phyloP scores from a whole-genome alignment of 2,113 vertebrate species.

The Petrocephalus zakoni region DNA sequence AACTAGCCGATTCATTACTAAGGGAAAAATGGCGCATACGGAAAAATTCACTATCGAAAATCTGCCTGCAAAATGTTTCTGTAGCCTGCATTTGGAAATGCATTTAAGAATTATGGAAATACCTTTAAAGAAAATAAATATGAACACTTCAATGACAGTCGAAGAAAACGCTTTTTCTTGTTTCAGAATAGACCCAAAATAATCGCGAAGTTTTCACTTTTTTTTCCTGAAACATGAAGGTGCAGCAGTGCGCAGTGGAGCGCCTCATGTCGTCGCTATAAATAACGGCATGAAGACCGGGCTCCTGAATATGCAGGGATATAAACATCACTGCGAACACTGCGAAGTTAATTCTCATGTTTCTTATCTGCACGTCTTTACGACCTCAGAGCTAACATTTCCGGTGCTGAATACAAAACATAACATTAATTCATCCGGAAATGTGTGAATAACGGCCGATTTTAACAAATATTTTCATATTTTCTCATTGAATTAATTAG shows the following conservation, averaged over 20 bases:
- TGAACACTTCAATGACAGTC: neutral
- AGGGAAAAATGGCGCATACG: neutral
- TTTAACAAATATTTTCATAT: neutral
- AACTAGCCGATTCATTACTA: neutral
- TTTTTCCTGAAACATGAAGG: neutral
- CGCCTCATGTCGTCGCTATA: neutral
- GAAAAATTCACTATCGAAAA: neutral
- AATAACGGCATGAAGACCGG: neutral
- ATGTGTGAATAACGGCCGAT: neutral
- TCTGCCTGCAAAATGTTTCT: neutral
- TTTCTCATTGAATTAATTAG: slow-evolving; percentile 9
- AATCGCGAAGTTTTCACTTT: neutral
- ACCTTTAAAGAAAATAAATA: neutral
- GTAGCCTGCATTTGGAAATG: neutral
- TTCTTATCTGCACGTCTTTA: neutral
- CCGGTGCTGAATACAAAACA: neutral
- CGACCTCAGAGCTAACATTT: neutral
- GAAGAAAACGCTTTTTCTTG: neutral
- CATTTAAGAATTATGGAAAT: neutral
- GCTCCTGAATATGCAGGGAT: neutral
- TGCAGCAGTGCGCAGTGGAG: neutral
- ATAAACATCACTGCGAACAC: neutral
- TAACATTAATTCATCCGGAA: neutral
- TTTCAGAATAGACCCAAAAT: neutral
- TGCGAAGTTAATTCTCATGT: neutral